Evolutionary conservation across 35 echinoderm and acorn worm species (phyloP).

Genomic region (Amphiura filiformis): DNA sequence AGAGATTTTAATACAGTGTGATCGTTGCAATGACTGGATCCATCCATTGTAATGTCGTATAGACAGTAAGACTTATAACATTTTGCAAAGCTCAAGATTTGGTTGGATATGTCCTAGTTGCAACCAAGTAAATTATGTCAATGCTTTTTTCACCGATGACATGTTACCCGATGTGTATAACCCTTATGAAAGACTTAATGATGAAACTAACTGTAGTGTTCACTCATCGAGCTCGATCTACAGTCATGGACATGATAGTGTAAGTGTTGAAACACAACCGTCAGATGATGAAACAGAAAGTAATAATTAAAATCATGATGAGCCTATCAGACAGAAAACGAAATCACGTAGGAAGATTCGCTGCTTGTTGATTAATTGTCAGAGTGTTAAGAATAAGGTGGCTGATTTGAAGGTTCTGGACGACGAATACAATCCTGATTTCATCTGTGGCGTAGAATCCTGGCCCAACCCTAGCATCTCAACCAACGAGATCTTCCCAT

Average conservation of each 20-base stretch:
- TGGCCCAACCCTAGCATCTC: constrained; percentile 31
- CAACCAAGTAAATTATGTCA: background rate
- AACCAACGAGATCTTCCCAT: constrained; percentile 33
- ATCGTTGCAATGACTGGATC: background rate
- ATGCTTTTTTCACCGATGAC: background rate
- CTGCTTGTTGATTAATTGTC: background rate
- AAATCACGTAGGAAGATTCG: background rate
- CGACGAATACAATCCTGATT: constrained; percentile 5
- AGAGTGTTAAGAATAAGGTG: background rate
- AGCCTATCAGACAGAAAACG: no score
- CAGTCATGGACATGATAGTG: no score
- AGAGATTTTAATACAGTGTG: background rate
- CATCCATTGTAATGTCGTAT: background rate
- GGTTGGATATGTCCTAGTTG: background rate
- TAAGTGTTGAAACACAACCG: no score
- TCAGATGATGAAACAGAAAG: no score
- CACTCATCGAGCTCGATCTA: no score
- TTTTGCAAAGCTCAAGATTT: background rate
- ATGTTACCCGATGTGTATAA: background rate
- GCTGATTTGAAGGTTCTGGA: background rate
- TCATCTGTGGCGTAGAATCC: constrained; percentile 31
- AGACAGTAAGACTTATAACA: background rate
- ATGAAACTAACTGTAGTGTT: background rate
- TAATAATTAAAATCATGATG: no score
- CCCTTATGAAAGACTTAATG: background rate